A percentile compares a stretch with the other conserved stretches of the same genome.
Evolutionary conservation across 1,140 invertebrate species (phyloP).

Genomic region (Drosophila aff.): DNA sequence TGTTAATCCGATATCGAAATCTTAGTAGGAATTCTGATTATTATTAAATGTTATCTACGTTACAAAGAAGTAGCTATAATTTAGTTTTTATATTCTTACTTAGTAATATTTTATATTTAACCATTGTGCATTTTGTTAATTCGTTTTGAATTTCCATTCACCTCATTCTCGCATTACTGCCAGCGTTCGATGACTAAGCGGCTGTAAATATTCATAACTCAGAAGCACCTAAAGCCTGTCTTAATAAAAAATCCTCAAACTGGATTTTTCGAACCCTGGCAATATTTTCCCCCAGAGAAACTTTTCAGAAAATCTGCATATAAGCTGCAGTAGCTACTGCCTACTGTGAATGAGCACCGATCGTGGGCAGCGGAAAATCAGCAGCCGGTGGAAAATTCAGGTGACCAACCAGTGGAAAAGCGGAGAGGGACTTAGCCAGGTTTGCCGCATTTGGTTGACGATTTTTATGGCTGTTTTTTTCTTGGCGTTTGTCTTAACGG

Average conservation of each 20-base stretch:
- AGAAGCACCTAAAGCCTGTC: constrained; percentile 15
- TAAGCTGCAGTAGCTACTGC: constrained; percentile 36
- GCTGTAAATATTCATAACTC: constrained; percentile 31
- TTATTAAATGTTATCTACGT: too few relatives aligned
- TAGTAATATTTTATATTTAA: not conserved
- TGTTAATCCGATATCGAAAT: not conserved
- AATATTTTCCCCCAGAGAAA: constrained; percentile 33
- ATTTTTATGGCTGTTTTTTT: constrained; percentile 72
- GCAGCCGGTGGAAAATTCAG: constrained; percentile 27
- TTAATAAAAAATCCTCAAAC: constrained; percentile 36
- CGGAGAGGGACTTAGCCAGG: constrained; percentile 17
- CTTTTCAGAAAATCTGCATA: constrained; percentile 41
- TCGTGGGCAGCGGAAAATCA: constrained; percentile 50
- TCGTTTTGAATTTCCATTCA: not conserved
- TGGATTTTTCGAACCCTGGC: constrained; percentile 14
- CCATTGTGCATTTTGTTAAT: not conserved
- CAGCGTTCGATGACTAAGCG: not conserved
- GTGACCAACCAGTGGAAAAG: not conserved
- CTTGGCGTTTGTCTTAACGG: constrained; percentile 43
- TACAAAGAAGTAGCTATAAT: too few relatives aligned
- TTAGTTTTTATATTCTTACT: too few relatives aligned
- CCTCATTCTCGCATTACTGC: not conserved
- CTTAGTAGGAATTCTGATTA: not conserved
- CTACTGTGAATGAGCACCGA: constrained; percentile 51
- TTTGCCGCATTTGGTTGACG: constrained; percentile 66